Conservation (phyloP, 2,797 vertebrate genomes). For the Orientallactaga sibirica region DNA sequence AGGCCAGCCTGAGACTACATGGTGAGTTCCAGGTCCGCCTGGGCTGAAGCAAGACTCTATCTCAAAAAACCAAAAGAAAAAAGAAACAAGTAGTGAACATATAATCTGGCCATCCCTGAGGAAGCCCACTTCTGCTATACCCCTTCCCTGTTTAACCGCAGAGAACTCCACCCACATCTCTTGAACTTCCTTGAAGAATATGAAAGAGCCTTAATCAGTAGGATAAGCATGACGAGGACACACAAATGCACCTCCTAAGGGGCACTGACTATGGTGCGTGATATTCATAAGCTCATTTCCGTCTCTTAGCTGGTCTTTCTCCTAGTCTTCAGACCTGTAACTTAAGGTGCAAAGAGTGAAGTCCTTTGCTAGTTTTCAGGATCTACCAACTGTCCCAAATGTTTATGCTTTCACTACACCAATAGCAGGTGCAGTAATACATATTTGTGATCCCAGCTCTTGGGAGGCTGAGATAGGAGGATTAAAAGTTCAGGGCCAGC, state of each 20-base stretch:
- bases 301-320: conserved; percentile 4
- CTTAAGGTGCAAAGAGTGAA: conserved; percentile 30
- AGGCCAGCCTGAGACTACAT: no score
- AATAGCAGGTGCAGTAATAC: background rate
- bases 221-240: background rate
- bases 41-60: no score
- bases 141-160: background rate
- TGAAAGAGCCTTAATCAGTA: background rate
- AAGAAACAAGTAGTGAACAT: no score
- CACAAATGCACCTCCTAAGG: background rate
- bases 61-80: no score
- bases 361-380: conserved; percentile 11
- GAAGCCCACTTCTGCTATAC: conserved; percentile 52
- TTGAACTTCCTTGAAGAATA: conserved; percentile 54
- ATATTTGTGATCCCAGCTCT: background rate
- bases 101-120: background rate
- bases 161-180: conserved; percentile 27
- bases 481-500: background rate
- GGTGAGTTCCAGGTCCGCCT: no score
- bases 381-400: background rate
- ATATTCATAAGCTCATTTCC: background rate
- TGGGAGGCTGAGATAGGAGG: background rate
- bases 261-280: background rate
- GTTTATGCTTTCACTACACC: background rate
- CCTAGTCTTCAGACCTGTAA: conserved; percentile 40